Conservation (phyloP, 2,113 vertebrate genomes). For the Corythaeola cristata region DNA sequence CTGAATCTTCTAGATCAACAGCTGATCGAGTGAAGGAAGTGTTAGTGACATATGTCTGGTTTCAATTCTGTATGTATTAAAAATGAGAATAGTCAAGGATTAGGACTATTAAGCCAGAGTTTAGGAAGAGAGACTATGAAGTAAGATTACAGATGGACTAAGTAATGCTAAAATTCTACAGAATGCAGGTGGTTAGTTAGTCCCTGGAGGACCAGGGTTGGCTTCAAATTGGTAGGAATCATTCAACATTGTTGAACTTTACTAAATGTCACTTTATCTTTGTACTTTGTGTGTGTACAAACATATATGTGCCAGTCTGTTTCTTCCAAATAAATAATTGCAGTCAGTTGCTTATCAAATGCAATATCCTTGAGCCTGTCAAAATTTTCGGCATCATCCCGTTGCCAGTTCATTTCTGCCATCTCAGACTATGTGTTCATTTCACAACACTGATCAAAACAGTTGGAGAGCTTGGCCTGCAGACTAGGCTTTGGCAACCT, state of each 20-base stretch:
- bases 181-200: not conserved
- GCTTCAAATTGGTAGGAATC: not conserved
- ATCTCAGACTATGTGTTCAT: not conserved
- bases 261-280: not conserved
- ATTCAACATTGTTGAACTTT: not conserved
- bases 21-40: not conserved
- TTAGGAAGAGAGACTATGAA: not conserved
- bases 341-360: not conserved
- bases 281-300: not conserved
- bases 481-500: not conserved
- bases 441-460: not conserved
- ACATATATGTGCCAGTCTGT: not conserved
- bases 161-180: not conserved
- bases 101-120: not conserved
- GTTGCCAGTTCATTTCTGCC: not conserved
- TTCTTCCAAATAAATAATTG: not conserved
- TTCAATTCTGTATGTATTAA: not conserved
- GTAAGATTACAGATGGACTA: not conserved
- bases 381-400: not conserved
- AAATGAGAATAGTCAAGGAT: not conserved
- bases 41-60: rapidly evolving
- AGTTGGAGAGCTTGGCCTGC: not conserved
- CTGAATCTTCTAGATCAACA: not conserved
- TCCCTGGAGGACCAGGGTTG: not conserved
- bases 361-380: not conserved